Percentiles rank a stretch among this genome's conserved stretches.
Evolutionary conservation across 2,113 vertebrate species (phyloP).

Genomic region (Nannobrachium achirus): DNA sequence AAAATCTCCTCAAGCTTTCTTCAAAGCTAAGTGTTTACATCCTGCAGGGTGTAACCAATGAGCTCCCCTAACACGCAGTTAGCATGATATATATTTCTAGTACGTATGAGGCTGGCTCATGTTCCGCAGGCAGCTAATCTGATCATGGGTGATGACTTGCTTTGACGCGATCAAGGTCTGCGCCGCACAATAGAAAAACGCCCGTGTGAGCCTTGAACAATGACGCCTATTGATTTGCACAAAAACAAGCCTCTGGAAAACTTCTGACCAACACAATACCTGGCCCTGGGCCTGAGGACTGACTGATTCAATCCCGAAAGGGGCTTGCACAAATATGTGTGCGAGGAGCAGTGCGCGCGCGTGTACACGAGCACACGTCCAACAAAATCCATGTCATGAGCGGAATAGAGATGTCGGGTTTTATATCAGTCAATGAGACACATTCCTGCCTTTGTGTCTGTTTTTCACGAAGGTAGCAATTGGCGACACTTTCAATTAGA

Average conservation of each 20-base stretch:
- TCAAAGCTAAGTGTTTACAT: constrained; percentile 36
- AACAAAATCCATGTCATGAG: constrained; percentile 35
- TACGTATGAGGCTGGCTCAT: neutral
- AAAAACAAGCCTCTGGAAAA: constrained; percentile 41
- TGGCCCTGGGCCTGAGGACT: constrained; percentile 26
- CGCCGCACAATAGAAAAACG: constrained; percentile 34
- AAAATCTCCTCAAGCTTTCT: constrained; percentile 14
- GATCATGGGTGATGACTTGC: neutral
- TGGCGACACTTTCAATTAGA: constrained; percentile 67
- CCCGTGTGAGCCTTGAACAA: constrained; percentile 29
- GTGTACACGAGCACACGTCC: neutral
- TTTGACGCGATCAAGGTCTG: constrained; percentile 9
- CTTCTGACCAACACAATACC: constrained; percentile 42
- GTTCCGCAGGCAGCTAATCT: constrained; percentile 6
- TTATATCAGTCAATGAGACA: constrained; percentile 42
- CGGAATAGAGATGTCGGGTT: constrained; percentile 43
- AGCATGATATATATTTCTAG: neutral
- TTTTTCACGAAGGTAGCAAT: constrained; percentile 59
- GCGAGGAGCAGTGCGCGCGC: neutral
- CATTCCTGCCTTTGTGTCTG: constrained; percentile 33
- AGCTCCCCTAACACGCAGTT: constrained; percentile 25
- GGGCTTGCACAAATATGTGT: neutral
- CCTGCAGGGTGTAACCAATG: constrained; percentile 37
- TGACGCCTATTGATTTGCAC: constrained; percentile 26
- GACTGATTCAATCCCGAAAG: constrained; percentile 11